These are phyloP conservation scores for Parnassius apollo DNA, from an alignment of 2,888 invertebrate species.

Conservation along the genomic window DNA sequence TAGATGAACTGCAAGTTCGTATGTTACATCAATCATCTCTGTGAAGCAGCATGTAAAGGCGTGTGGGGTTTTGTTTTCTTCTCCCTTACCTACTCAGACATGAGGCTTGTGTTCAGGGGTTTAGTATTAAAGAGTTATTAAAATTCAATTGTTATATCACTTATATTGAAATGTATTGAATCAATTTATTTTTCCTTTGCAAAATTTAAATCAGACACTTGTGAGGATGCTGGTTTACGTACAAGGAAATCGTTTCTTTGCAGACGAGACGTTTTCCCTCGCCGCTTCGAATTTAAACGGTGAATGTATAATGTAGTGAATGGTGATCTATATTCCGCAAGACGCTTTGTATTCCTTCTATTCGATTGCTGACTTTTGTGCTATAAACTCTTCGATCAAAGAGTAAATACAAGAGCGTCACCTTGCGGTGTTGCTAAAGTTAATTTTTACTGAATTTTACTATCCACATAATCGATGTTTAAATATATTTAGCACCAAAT, in stretches of 20 bases:
- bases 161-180: neutral
- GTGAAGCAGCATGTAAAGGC: no score
- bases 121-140: no score
- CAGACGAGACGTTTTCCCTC: slow-evolving; percentile 8
- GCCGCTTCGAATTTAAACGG: slow-evolving; percentile 8
- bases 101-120: no score
- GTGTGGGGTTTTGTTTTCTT: no score
- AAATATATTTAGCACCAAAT: no score
- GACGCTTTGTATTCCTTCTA: slow-evolving; percentile 9
- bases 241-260: slow-evolving; percentile 9
- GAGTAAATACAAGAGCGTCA: no score
- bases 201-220: neutral
- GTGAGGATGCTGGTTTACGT: slow-evolving; percentile 2
- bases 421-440: no score
- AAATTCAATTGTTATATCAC: neutral
- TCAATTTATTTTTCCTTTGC: neutral
- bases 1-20: no score
- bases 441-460: no score
- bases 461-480: no score
- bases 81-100: no score
- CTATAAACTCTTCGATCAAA: slow-evolving; percentile 1
- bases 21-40: no score
- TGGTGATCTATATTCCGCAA: slow-evolving; percentile 6
- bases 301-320: slow-evolving; percentile 20
- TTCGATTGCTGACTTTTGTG: slow-evolving; percentile 9